Evolutionary conservation across 1,140 invertebrate species (phyloP).

Genomic region (Geopemphigus sp.): DNA sequence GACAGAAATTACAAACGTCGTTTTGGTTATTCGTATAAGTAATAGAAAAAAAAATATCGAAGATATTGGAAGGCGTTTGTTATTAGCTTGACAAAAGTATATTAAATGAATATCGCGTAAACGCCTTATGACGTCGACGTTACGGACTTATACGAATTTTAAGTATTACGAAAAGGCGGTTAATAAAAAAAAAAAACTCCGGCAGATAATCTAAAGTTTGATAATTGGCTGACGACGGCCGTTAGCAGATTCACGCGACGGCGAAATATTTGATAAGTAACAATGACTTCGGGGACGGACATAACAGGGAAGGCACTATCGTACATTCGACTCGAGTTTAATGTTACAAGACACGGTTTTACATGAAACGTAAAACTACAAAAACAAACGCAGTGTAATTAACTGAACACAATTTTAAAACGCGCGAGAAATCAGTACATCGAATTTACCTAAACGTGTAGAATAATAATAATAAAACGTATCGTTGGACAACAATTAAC

Average conservation of each 20-base stretch:
- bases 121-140: background rate
- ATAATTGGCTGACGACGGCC: background rate
- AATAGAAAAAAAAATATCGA: background rate
- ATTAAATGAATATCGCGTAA: background rate
- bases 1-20: too few species aligned
- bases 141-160: background rate
- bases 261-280: too few species aligned
- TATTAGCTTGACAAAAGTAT: background rate
- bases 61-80: background rate
- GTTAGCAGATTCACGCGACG: background rate
- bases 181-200: background rate
- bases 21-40: background rate
- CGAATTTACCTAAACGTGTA: too few species aligned
- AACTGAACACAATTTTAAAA: background rate
- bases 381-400: background rate
- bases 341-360: background rate
- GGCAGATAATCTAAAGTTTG: background rate
- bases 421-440: too few species aligned
- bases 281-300: background rate
- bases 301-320: too few species aligned
- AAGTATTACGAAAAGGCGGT: background rate
- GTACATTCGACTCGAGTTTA: background rate
- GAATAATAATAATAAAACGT: too few species aligned
- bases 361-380: background rate
- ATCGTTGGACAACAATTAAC: too few species aligned